These are phyloP conservation scores for Periplaneta americana DNA, from an alignment of 1,140 invertebrate genomes.

Conservation along the genomic window DNA sequence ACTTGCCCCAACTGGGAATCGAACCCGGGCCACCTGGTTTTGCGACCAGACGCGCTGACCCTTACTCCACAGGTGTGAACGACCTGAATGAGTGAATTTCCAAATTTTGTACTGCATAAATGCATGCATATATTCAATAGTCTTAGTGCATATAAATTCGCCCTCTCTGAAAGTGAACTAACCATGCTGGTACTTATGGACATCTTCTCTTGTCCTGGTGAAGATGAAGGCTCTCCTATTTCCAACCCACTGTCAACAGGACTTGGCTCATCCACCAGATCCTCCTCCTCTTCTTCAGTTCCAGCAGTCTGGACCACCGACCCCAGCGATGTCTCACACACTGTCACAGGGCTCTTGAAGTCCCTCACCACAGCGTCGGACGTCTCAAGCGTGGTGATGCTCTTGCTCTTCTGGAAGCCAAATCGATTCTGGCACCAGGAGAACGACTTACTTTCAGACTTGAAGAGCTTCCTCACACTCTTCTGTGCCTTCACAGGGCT, in stretches of 20 bases:
- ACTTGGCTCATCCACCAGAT: neutral
- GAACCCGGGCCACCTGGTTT: too few relatives aligned
- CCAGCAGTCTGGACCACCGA: too few relatives aligned
- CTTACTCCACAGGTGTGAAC: too few relatives aligned
- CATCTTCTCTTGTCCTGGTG: neutral
- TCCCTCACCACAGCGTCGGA: neutral
- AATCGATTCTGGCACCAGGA: neutral
- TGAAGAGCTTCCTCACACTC: too few relatives aligned
- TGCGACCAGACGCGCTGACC: too few relatives aligned
- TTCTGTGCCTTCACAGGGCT: too few relatives aligned
- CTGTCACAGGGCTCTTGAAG: neutral
- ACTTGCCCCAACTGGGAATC: too few relatives aligned
- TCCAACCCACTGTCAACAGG: neutral
- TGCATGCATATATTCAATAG: too few relatives aligned
- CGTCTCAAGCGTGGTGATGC: neutral
- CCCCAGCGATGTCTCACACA: too few relatives aligned
- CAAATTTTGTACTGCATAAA: too few relatives aligned
- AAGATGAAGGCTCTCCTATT: neutral
- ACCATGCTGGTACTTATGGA: neutral
- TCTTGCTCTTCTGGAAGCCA: neutral
- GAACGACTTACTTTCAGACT: neutral
- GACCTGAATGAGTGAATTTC: too few relatives aligned
- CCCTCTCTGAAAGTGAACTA: neutral
- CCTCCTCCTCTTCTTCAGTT: neutral
- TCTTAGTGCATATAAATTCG: too few relatives aligned